Conservation (phyloP, 2,113 vertebrate genomes). For the Procapra przewalskii region DNA sequence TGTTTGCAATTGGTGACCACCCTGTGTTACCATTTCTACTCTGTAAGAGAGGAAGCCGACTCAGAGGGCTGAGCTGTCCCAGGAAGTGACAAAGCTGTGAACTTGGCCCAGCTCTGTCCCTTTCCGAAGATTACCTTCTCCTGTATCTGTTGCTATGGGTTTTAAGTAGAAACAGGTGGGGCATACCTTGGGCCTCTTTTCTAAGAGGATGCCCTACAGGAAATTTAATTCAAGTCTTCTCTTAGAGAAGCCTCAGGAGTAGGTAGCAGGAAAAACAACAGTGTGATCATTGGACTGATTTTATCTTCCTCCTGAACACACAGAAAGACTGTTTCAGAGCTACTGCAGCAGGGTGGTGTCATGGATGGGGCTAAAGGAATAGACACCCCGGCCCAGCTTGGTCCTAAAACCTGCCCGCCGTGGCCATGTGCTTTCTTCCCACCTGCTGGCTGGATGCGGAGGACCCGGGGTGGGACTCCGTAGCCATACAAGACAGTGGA, state of each 20-base stretch:
- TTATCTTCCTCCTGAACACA: not conserved
- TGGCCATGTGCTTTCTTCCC: not conserved
- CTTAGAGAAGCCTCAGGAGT: not conserved
- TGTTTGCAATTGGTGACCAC: not conserved
- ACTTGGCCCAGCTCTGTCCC: not conserved
- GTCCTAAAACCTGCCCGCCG: not conserved
- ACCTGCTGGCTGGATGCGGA: not conserved
- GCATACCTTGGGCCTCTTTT: not conserved
- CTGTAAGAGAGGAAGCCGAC: not conserved
- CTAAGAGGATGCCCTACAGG: not conserved
- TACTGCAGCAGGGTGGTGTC: not conserved
- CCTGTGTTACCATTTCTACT: not conserved
- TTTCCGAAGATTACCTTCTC: not conserved
- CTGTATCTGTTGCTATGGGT: accelerated
- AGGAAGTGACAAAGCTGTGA: not conserved
- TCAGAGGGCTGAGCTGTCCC: not conserved
- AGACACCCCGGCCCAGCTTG: not conserved
- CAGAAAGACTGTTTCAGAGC: not conserved
- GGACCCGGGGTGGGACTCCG: not conserved
- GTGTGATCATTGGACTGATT: not conserved
- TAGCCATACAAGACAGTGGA: not conserved
- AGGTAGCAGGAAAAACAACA: not conserved
- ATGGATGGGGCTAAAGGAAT: not conserved
- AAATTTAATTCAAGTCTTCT: not conserved
- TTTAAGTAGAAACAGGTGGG: not conserved